These are phyloP conservation scores for Eumeta japonica DNA, from an alignment of 1,140 invertebrate species.

Conservation along the genomic window DNA sequence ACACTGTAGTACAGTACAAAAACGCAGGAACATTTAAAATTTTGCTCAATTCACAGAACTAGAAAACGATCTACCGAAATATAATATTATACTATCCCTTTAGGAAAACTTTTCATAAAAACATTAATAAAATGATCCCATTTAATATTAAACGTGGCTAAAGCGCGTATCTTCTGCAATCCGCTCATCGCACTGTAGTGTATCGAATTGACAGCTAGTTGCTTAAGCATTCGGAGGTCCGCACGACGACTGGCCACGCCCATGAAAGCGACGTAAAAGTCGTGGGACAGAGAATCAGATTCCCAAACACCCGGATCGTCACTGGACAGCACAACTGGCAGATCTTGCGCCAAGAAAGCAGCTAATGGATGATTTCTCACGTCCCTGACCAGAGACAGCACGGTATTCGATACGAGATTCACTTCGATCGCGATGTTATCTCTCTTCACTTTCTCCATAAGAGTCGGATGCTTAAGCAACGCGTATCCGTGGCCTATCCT, in stretches of 20 bases:
- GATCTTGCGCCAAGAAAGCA: constrained; percentile 63
- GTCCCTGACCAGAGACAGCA: constrained; percentile 73
- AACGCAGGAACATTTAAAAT: too few species aligned
- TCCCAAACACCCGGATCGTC: constrained; percentile 83
- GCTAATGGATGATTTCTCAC: constrained; percentile 79
- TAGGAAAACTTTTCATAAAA: too few species aligned
- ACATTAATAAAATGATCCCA: constrained; percentile 33
- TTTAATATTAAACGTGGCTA: constrained; percentile 19
- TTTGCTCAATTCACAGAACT: too few species aligned
- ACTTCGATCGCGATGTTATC: constrained; percentile 77
- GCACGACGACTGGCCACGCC: constrained; percentile 69
- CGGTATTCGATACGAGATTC: constrained; percentile 80
- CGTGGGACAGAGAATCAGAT: constrained; percentile 71
- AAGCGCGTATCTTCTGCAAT: constrained; percentile 19
- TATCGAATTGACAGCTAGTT: constrained; percentile 78
- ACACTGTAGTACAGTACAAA: too few species aligned
- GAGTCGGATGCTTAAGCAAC: constrained; percentile 71
- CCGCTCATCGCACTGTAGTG: constrained; percentile 58
- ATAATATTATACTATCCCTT: too few species aligned
- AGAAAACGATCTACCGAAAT: too few species aligned
- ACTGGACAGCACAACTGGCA: constrained; percentile 63
- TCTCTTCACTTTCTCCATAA: constrained; percentile 61
- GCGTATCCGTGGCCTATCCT: constrained; percentile 69
- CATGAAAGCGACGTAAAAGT: constrained; percentile 82
- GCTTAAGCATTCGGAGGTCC: constrained; percentile 76